Evolutionary conservation across 2,888 invertebrate genomes (phyloP).

Genomic region (Epistrophe grossulariae): DNA sequence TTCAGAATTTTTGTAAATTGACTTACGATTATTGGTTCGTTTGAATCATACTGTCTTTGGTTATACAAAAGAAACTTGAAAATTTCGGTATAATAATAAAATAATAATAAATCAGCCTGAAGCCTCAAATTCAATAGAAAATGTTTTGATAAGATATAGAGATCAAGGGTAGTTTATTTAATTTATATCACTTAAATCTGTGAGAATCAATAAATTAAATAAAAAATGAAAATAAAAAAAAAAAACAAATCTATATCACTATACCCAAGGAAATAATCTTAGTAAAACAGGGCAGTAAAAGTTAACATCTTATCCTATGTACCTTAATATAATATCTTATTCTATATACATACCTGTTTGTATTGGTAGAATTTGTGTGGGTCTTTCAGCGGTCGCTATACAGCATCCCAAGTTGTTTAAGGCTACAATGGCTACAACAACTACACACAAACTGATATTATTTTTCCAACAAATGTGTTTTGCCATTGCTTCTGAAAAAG

Average conservation of each 20-base stretch:
- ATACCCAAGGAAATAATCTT: neutral
- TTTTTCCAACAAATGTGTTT: slow-evolving; percentile 72
- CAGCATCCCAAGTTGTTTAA: slow-evolving; percentile 80
- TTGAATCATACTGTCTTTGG: neutral
- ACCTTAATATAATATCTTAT: neutral
- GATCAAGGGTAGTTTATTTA: neutral
- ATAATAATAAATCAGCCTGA: neutral
- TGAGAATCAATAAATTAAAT: neutral
- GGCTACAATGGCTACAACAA: slow-evolving; percentile 79
- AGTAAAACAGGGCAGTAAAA: neutral
- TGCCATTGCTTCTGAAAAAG: slow-evolving; percentile 69
- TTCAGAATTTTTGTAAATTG: neutral
- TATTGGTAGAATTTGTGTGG: slow-evolving; percentile 80
- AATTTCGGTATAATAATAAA: too few species aligned
- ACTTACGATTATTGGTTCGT: neutral
- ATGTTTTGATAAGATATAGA: neutral
- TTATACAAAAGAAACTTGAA: neutral
- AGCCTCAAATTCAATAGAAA: neutral
- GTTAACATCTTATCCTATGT: neutral
- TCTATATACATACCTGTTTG: slow-evolving; percentile 79
- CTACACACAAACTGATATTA: slow-evolving; percentile 79
- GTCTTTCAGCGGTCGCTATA: slow-evolving; percentile 77
- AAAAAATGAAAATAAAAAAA: neutral
- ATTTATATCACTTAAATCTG: neutral
- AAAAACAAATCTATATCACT: neutral